Conservation (phyloP, 1,140 invertebrate species). For the Argopecten irradians region DNA sequence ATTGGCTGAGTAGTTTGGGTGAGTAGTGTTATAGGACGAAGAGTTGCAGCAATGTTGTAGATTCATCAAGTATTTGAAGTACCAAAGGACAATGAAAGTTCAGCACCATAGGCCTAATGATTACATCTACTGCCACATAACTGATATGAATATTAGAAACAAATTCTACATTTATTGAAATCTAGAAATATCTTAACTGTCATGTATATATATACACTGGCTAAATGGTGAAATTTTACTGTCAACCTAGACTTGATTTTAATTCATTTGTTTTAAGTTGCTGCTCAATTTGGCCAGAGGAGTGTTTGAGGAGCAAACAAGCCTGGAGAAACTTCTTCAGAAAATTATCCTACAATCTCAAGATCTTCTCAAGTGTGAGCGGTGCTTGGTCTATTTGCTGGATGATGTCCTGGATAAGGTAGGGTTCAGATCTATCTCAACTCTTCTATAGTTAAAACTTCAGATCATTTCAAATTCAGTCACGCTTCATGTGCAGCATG, state of each 20-base stretch:
- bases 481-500: neutral
- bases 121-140: no score
- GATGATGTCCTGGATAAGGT: constrained; percentile 61
- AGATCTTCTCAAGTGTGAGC: constrained; percentile 93
- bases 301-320: constrained; percentile 95
- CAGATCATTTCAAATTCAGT: neutral
- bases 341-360: constrained; percentile 97
- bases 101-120: no score
- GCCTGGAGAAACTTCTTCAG: constrained; percentile 93
- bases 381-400: constrained; percentile 83
- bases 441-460: neutral
- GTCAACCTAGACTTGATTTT: neutral
- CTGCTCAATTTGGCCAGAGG: constrained; percentile 89
- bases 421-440: neutral
- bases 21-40: no score
- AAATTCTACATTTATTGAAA: no score
- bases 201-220: no score
- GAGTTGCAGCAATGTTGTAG: no score
- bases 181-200: no score
- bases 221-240: no score
- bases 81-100: no score
- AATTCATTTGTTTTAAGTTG: constrained; percentile 79
- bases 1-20: no score
- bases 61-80: no score
- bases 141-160: no score